These are phyloP conservation scores for Ephialtes manifestator DNA, from an alignment of 2,888 invertebrate species.

Conservation along the genomic window DNA sequence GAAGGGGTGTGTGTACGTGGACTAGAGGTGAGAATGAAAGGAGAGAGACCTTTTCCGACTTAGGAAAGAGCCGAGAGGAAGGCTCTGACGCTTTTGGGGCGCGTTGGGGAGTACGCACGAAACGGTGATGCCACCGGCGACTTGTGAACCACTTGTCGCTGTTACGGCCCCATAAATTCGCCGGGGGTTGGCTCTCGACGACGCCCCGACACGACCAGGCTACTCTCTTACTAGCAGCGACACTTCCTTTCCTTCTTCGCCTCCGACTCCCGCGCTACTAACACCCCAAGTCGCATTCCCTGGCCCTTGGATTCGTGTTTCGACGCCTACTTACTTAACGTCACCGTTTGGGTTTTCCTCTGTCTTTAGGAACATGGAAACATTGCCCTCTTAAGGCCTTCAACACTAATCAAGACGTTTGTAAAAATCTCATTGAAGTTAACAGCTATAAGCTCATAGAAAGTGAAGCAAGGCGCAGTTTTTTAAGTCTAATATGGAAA, in stretches of 20 bases:
- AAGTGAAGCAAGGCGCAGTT: not conserved
- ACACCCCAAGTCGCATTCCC: slow-evolving; percentile 59
- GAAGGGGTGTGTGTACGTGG: slow-evolving; percentile 67
- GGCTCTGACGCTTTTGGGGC: slow-evolving; percentile 33
- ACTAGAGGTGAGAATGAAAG: slow-evolving; percentile 80
- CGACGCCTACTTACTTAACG: slow-evolving; percentile 78
- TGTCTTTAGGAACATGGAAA: slow-evolving; percentile 16
- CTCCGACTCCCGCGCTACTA: slow-evolving; percentile 56
- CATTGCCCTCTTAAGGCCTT: slow-evolving; percentile 22
- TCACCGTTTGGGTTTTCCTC: slow-evolving; percentile 63
- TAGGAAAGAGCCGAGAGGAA: slow-evolving; percentile 53
- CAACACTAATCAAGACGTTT: slow-evolving; percentile 50
- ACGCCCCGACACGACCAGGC: slow-evolving; percentile 73
- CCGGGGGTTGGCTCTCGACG: slow-evolving; percentile 72
- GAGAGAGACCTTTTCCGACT: slow-evolving; percentile 79
- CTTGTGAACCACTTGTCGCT: slow-evolving; percentile 89
- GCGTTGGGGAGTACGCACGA: slow-evolving; percentile 85
- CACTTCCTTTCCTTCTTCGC: slow-evolving; percentile 61
- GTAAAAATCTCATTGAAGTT: slow-evolving; percentile 73
- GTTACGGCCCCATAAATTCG: slow-evolving; percentile 89
- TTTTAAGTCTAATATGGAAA: not conserved
- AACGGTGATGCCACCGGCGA: slow-evolving; percentile 88
- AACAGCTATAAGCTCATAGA: slow-evolving; percentile 17
- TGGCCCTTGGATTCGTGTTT: slow-evolving; percentile 78
- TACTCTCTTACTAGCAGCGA: slow-evolving; percentile 59